Percentiles rank a stretch among this genome's conserved stretches.
These are phyloP conservation scores for Megatriorchis doriae DNA, from an alignment of 2,113 vertebrate species.

Conservation along the genomic window DNA sequence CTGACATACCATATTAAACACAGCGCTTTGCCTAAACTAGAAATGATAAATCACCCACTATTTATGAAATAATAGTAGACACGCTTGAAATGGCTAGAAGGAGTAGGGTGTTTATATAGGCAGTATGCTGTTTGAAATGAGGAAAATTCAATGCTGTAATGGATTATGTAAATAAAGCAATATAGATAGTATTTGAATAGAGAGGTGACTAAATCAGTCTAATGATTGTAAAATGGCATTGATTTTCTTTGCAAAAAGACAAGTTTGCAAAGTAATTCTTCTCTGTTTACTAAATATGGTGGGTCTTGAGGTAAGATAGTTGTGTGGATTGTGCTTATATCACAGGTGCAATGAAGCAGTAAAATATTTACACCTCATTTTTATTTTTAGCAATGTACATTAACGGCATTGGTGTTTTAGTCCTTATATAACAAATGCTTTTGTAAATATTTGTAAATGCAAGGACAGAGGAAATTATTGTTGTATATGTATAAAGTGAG, in stretches of 20 bases:
- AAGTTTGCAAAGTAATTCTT: not conserved
- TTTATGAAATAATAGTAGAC: not conserved
- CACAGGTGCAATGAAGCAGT: not conserved
- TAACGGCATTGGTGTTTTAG: not conserved
- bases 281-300: not conserved
- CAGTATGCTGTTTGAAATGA: not conserved
- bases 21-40: not conserved
- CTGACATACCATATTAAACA: not conserved
- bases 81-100: not conserved
- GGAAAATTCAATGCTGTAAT: not conserved
- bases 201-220: not conserved
- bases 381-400: not conserved
- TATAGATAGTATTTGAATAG: not conserved
- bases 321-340: not conserved
- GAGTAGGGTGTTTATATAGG: not conserved
- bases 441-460: not conserved
- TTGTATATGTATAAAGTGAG: not conserved
- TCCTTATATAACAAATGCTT: not conserved
- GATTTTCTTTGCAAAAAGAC: not conserved
- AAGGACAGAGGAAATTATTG: not conserved
- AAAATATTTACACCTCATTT: not conserved
- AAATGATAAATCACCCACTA: not conserved
- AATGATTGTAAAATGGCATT: not conserved
- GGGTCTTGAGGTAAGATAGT: not conserved
- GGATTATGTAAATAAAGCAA: conserved; percentile 12